Evolutionary conservation across 2,113 vertebrate genomes (phyloP).

Genomic region (Herpailurus yagouaroundi): DNA sequence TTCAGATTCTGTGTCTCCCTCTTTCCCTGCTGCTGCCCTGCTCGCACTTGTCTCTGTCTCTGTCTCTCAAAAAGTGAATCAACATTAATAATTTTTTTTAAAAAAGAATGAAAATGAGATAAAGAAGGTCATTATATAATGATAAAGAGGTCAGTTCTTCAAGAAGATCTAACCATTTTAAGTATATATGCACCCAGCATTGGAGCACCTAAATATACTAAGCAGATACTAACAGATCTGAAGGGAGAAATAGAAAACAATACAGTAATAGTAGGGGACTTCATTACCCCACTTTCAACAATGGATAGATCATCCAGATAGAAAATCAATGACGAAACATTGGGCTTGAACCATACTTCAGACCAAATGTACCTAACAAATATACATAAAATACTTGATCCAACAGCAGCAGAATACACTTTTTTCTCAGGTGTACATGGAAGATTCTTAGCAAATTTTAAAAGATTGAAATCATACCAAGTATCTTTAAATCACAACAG

Average conservation of each 20-base stretch:
- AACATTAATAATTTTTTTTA: too few relatives aligned
- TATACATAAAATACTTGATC: background rate
- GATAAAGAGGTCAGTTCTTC: background rate
- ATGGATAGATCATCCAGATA: background rate
- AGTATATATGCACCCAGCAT: background rate
- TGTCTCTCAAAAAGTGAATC: too few relatives aligned
- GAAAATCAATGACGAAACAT: background rate
- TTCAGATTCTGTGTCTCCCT: too few relatives aligned
- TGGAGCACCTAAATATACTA: background rate
- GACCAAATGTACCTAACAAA: background rate
- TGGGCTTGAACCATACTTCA: background rate
- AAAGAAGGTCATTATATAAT: background rate
- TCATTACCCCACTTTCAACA: background rate
- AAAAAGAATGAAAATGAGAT: too few relatives aligned
- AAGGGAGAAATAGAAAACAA: background rate
- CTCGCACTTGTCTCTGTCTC: too few relatives aligned
- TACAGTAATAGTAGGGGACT: background rate
- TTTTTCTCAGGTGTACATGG: background rate
- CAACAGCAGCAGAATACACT: background rate
- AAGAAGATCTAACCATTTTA: background rate
- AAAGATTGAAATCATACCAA: background rate
- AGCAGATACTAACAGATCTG: background rate
- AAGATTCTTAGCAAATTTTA: background rate
- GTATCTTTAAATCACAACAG: background rate
- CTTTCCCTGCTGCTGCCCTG: too few relatives aligned